Conservation (phyloP, 1,140 invertebrate species). For the Prorops nasuta region DNA sequence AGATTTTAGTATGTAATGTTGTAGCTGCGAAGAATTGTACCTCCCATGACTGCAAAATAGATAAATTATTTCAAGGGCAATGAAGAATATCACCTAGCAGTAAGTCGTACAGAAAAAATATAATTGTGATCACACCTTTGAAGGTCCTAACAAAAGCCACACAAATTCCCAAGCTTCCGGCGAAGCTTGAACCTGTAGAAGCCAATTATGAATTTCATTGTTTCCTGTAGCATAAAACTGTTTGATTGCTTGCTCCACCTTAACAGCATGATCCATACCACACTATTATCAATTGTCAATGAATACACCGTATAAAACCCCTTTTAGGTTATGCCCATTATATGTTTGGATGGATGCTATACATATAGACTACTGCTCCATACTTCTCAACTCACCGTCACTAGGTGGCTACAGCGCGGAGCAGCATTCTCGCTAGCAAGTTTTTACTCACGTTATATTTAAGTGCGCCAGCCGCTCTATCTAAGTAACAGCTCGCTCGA, state of each 20-base stretch:
- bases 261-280: conserved; percentile 32
- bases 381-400: too few relatives aligned
- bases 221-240: conserved; percentile 58
- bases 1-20: conserved; percentile 82
- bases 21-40: conserved; percentile 91
- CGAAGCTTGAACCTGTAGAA: conserved; percentile 77
- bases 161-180: conserved; percentile 86
- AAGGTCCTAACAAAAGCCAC: conserved; percentile 78
- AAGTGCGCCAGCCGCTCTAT: too few relatives aligned
- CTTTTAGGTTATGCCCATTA: too few relatives aligned
- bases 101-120: not conserved
- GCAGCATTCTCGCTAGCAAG: too few relatives aligned
- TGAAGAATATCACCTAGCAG: not conserved
- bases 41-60: conserved; percentile 69
- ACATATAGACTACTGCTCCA: too few relatives aligned
- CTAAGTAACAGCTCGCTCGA: too few relatives aligned
- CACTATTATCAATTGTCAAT: too few relatives aligned
- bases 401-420: too few relatives aligned
- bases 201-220: conserved; percentile 78
- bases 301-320: too few relatives aligned
- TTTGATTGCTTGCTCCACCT: conserved; percentile 56
- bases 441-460: too few relatives aligned
- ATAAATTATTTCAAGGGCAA: conserved; percentile 10
- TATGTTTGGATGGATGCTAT: too few relatives aligned
- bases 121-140: conserved; percentile 61